Evolutionary conservation across 2,888 invertebrate species (phyloP).

Genomic region (Penaeus monodon): DNA sequence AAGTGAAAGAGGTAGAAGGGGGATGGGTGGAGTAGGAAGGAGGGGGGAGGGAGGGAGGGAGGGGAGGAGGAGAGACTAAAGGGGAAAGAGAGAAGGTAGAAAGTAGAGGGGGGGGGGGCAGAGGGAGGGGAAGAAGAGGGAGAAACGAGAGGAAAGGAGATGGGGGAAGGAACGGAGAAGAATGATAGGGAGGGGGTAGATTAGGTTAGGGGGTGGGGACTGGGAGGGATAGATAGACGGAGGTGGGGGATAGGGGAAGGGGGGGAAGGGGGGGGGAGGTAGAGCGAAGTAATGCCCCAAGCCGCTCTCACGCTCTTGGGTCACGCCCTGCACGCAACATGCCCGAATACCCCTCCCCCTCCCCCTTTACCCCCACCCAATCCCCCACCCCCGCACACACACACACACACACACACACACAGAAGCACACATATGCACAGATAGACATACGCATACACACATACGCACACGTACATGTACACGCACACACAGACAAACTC

Average conservation of each 20-base stretch:
- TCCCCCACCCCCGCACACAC: no score
- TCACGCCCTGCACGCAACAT: slow-evolving; percentile 26
- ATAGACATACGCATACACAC: no score
- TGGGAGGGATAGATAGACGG: neutral
- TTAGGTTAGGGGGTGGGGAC: no score
- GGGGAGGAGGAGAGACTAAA: neutral
- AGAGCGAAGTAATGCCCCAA: slow-evolving; percentile 1
- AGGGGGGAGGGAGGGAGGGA: neutral
- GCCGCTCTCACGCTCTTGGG: slow-evolving; percentile 22
- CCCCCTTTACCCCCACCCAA: neutral
- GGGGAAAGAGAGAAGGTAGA: neutral
- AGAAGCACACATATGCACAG: no score
- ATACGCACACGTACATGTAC: neutral
- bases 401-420: no score
- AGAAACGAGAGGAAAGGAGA: no score
- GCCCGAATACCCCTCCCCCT: neutral
- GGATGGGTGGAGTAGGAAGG: neutral
- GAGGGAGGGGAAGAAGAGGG: neutral
- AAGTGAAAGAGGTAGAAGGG: neutral
- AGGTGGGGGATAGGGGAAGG: neutral
- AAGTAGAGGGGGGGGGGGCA: neutral
- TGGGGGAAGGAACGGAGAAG: neutral
- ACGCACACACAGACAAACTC: slow-evolving; percentile 3
- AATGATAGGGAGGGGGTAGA: neutral
- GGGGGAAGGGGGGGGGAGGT: neutral